Base-by-base conservation (phyloP, 1,140 invertebrate genomes). In the Conus ventricosus region DNA sequence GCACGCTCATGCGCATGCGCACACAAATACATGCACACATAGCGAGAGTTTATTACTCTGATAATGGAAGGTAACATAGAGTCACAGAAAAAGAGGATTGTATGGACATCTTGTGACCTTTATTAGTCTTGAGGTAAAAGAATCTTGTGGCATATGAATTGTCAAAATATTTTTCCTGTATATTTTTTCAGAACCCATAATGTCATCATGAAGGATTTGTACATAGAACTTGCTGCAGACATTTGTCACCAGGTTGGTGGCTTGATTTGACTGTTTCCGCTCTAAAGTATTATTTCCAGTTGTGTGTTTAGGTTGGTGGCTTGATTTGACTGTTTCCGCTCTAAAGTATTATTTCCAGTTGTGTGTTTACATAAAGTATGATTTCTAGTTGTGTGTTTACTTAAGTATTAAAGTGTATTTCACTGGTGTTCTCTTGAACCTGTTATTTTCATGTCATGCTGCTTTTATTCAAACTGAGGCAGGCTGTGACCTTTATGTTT, bases 191-290 rank as follows among this genome's bases (percentile, higher is more conserved):
- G 92, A 51, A 86, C 83, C n/a, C 90, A 88, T 84, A 91, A 91
- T 10, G 51, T 83, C 20, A 60, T 80, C 10, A 54, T 93, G 85
- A 90, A 90, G 60, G 53, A 76, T 13, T 67, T 80, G 11, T 92
- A 92, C 85, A 67, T 92, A 39, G 89, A 91, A n/a, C 85, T 93
- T 25, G 91, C 90, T 53, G 91, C 91, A 60, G 91, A 92, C 85
- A 76, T 93, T 10, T 93, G 90, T 88, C 91, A 93, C 81, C 93
- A 93, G 93, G 92, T 92, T 23, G 51, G 55, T 81, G 76, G 27
- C 4, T 67, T 23, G n/a, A n/a, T n/a, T n/a, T n/a, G n/a, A n/a
- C n/a, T 39, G 78, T 71, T 8, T 71, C 67, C 17, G 67, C 17
- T 71, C 8, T 71, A 13, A 71, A 11, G 23, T 13, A 57, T 57